These are phyloP conservation scores for Tenthredo mesomela DNA, from an alignment of 2,888 invertebrate genomes.

Conservation along the genomic window DNA sequence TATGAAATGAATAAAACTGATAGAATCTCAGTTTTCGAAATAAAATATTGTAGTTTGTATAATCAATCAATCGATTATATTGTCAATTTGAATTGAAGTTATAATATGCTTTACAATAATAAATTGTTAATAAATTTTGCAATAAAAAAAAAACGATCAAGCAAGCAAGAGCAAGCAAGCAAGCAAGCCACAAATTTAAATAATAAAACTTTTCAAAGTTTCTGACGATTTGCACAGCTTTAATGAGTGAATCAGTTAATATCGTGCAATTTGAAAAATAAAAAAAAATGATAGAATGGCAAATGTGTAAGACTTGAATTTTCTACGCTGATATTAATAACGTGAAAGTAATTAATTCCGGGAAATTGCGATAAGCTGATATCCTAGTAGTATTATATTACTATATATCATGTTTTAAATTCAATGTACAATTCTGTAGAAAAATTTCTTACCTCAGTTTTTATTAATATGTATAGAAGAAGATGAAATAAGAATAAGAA, in stretches of 20 bases:
- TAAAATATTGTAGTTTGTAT: background rate
- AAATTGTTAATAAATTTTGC: background rate
- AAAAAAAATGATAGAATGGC: no score
- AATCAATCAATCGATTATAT: background rate
- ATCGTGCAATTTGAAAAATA: background rate
- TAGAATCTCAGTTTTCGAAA: background rate
- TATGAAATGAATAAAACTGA: background rate
- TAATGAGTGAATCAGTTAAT: background rate
- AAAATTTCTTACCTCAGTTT: background rate
- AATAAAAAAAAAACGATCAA: background rate
- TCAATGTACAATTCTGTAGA: background rate
- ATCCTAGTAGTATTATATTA: background rate
- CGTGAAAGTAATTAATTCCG: background rate
- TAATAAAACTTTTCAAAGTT: background rate
- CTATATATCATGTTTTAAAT: background rate
- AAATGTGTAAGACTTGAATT: background rate
- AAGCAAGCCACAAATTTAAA: background rate
- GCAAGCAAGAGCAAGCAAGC: slow-evolving; percentile 19
- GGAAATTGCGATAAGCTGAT: background rate
- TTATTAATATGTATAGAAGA: background rate
- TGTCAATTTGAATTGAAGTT: background rate
- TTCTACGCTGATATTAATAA: background rate
- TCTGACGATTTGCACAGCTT: slow-evolving; percentile 20
- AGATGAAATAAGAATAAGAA: background rate
- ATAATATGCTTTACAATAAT: background rate